Evolutionary conservation across 2,113 vertebrate species (phyloP), one percentile per base, ranked within the genome.

Genomic region (Mobula birostris): DNA sequence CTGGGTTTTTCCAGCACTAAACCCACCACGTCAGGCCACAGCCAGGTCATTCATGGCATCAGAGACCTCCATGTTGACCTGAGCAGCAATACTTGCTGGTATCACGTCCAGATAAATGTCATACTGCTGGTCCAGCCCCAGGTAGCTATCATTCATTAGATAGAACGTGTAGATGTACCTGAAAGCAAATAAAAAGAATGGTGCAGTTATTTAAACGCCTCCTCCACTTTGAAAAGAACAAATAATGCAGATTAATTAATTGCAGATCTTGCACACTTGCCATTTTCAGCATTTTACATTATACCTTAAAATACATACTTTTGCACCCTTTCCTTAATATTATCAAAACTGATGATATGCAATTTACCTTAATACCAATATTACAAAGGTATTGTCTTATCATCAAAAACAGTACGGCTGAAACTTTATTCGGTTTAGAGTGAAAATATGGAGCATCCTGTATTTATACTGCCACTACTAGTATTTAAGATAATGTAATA

Each of bases 91-190:
- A 95, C 96, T 96, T 27, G 97, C 95, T 1, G 97, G 95, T 0
- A 94, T 96, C 29, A 99, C 95, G 1, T 98, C 97, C 95, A 99
- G 97, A 95, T 97, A 97, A 94, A 99, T 96, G 95, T 99, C 98
- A 1, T 99, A 99, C 96, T 99, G 99, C 95, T 99, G 99, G 97
- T 99, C 99, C 96, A 99, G 95, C 94, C 99, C 99, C 94, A 99
- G 97, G 95, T 99, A 99, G 96, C 99, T 99, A 97, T 99, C 99
- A 0, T 98, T 99, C 97, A 99, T 98, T 96, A 99, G 95, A 96
- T 99, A 99, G 66, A 99, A 96, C 0, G 99, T 99, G 96, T 99
- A 99, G 95, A 99, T 98, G 80, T 96, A 99, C 96, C 99, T 99
- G 95, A 32, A 95, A 95, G 56, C 21, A 74, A 9, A 87, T 48